A percentile compares a stretch with the other conserved stretches of the same genome.
Evolutionary conservation across 2,797 vertebrate species (phyloP).

Genomic region (Mus spretus): DNA sequence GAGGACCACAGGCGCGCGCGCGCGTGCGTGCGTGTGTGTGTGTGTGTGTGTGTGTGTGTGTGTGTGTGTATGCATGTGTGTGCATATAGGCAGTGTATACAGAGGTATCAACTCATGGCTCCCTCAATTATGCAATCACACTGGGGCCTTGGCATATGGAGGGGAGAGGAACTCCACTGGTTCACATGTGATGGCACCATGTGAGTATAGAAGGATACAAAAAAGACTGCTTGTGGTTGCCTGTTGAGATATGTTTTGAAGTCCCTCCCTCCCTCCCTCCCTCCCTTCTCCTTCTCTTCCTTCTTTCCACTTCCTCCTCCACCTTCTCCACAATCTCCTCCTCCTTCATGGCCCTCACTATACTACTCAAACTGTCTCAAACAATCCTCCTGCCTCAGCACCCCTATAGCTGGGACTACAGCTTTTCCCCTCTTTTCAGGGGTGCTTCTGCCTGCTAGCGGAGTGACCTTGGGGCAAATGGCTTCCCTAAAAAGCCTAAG

Average conservation of each 20-base stretch:
- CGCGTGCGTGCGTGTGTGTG: accelerated
- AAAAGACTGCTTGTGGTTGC: neutral
- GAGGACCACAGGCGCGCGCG: too few species aligned
- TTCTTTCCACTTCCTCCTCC: neutral
- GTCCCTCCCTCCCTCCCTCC: neutral
- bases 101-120: neutral
- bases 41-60: too few species aligned
- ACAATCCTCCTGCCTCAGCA: neutral
- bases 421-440: neutral
- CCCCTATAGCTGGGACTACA: neutral
- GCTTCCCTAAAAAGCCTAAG: neutral
- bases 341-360: neutral
- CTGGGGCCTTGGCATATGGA: neutral
- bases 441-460: neutral
- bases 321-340: neutral
- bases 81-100: neutral
- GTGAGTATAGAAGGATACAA: neutral
- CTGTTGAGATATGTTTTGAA: neutral
- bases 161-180: neutral
- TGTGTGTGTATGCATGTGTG: accelerated
- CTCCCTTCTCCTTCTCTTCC: neutral
- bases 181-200: neutral
- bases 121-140: neutral
- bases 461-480: neutral
- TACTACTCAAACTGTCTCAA: neutral